Percentiles rank a stretch among this genome's conserved stretches.
Conservation (phyloP, 2,888 invertebrate species). For the Epinotia bilunana region DNA sequence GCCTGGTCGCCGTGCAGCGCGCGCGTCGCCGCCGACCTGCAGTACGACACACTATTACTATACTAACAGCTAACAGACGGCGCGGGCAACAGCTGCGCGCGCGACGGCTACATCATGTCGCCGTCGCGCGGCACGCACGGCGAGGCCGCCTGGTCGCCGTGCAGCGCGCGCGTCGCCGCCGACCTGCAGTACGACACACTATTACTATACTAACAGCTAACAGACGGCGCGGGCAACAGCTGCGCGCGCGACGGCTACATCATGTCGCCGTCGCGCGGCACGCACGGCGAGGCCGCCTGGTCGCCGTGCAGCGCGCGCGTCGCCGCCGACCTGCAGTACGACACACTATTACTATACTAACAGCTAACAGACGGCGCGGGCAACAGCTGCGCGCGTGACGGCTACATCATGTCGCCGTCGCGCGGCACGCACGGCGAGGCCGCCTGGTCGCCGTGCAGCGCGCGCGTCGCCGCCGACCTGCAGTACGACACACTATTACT, state of each 20-base stretch:
- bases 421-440: slow-evolving; percentile 91
- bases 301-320: slow-evolving; percentile 89
- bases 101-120: slow-evolving; percentile 93
- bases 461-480: slow-evolving; percentile 85
- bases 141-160: slow-evolving; percentile 91
- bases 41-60: too few relatives aligned
- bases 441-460: slow-evolving; percentile 91
- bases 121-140: slow-evolving; percentile 91
- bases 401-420: slow-evolving; percentile 92
- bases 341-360: too few relatives aligned
- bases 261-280: slow-evolving; percentile 92
- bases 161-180: slow-evolving; percentile 87
- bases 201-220: too few relatives aligned
- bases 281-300: slow-evolving; percentile 91
- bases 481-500: too few relatives aligned
- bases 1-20: slow-evolving; percentile 91
- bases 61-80: too few relatives aligned
- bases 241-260: slow-evolving; percentile 91
- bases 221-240: too few relatives aligned
- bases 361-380: too few relatives aligned
- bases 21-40: slow-evolving; percentile 74
- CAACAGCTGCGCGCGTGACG: slow-evolving; percentile 91
- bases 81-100: too few relatives aligned
- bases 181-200: slow-evolving; percentile 86
- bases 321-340: slow-evolving; percentile 59